Evolutionary conservation across 2,113 vertebrate genomes (phyloP), one percentile per base, ranked within the genome.

Genomic region (Cephalophus harveyi): DNA sequence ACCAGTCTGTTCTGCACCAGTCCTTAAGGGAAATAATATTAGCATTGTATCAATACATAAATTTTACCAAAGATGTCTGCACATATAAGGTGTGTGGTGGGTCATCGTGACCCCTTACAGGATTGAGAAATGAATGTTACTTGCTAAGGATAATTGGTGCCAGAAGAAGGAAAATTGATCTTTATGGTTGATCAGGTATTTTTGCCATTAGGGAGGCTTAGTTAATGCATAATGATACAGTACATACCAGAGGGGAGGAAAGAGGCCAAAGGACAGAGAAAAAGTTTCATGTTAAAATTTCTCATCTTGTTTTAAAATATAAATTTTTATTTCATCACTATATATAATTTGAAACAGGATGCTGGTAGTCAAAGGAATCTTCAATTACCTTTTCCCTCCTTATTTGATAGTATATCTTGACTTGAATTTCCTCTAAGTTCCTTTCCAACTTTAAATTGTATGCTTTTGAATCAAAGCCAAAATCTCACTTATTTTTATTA

Each of bases 401-500:
- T 86, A 90, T 90, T 94, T 79, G 81, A 92, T 84, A 78, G 79
- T 95, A 46, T 40, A 78, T 92, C 62, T 96, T 94, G 36, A 88
- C 50, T 92, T 96, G 79, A 78, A 89, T 94, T 96, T 90, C 43
- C 57, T 78, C 25, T 90, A 87, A 83, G 82, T 95, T 71, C 36
- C 60, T 84, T 93, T 84, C 62, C 89, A 94, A 87, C n/a, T 90
- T 46, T 71, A 78, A 89, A 91, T 43, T 40, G 88, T 28, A 87
- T 16, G 10, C 46, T 78, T 97, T 76, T 95, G 78, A 87, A 43
- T 95, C 74, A 40, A 94, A 89, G 85, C 71, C 94, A 90, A 52
- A 92, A 78, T 33, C 55, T 94, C 85, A 84, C 50, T 94, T 94
- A 60, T 67, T 94, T 94, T 95, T 87, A 79, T 95, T 92, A 94